Percentiles rank a stretch among this genome's conserved stretches.
Conservation (phyloP, 2,888 invertebrate species). For the Drosophila subquinaria region DNA sequence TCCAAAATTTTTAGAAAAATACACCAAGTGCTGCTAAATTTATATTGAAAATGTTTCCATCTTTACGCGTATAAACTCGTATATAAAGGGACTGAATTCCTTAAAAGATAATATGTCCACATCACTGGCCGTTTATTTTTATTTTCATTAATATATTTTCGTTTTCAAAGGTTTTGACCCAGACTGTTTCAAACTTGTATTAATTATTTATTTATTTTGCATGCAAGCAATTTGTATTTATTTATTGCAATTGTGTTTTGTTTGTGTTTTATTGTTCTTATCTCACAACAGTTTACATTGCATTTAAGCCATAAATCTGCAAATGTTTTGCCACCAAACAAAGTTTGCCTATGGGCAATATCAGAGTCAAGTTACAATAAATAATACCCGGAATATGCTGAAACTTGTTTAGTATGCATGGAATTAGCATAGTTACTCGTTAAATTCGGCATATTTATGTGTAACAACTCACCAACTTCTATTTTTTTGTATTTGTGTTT, state of each 20-base stretch:
- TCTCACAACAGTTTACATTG: not conserved
- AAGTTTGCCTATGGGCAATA: not conserved
- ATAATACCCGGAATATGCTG: not conserved
- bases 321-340: constrained; percentile 8
- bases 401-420: constrained; percentile 16
- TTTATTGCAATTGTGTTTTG: constrained; percentile 11
- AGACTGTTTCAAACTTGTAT: not conserved
- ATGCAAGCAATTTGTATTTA: not conserved
- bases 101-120: not conserved
- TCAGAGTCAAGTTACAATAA: constrained; percentile 12
- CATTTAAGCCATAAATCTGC: constrained; percentile 22
- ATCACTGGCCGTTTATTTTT: not conserved
- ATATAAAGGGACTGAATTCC: not conserved
- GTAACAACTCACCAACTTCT: not conserved
- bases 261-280: not conserved
- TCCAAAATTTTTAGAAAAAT: too few relatives aligned
- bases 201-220: not conserved
- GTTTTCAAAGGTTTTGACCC: not conserved
- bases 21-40: too few relatives aligned
- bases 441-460: constrained; percentile 21
- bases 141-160: not conserved
- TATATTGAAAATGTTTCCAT: too few relatives aligned
- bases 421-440: constrained; percentile 24
- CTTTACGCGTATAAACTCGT: too few relatives aligned
- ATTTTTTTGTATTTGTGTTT: not conserved